Percentiles rank a stretch among this genome's conserved stretches.
Evolutionary conservation across 2,113 vertebrate species (phyloP).

Genomic region (Hippocampus barbouri): DNA sequence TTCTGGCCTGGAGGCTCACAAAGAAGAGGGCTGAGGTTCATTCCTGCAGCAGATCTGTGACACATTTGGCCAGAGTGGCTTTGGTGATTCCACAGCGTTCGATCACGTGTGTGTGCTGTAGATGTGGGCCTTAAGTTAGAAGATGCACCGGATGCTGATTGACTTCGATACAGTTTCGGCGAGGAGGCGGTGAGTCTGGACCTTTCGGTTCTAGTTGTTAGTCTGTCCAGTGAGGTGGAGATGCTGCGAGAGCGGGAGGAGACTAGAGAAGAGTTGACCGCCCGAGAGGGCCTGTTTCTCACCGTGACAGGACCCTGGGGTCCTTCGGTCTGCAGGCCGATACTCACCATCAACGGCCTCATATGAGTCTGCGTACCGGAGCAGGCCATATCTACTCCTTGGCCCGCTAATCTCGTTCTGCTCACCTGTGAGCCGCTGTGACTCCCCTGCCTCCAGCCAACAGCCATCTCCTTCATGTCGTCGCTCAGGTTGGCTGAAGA

Average conservation of each 20-base stretch:
- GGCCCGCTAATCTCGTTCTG: conserved; percentile 69
- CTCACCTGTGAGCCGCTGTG: conserved; percentile 76
- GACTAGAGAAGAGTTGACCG: conserved; percentile 73
- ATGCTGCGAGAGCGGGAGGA: conserved; percentile 81
- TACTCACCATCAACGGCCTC: conserved; percentile 76
- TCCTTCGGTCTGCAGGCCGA: conserved; percentile 86
- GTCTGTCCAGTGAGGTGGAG: conserved; percentile 83
- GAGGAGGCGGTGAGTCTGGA: conserved; percentile 79
- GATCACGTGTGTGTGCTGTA: conserved; percentile 68
- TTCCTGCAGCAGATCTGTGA: conserved; percentile 31
- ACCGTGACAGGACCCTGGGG: conserved; percentile 47
- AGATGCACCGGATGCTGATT: conserved; percentile 67
- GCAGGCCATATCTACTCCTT: conserved; percentile 75
- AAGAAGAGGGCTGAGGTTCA: conserved; percentile 22
- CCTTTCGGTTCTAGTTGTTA: conserved; percentile 76
- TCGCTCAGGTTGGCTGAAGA: conserved; percentile 91
- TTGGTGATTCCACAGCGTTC: conserved; percentile 81
- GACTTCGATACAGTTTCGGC: conserved; percentile 84
- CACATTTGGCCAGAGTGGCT: conserved; percentile 78
- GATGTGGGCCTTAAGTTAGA: conserved; percentile 46
- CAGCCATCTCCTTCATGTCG: conserved; percentile 96
- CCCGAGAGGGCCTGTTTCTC: conserved; percentile 81
- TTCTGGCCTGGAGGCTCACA: conserved; percentile 7
- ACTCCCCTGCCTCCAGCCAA: conserved; percentile 70
- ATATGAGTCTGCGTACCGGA: conserved; percentile 80